Conservation (phyloP, 2,113 vertebrate genomes). For the Menidia beryllina region DNA sequence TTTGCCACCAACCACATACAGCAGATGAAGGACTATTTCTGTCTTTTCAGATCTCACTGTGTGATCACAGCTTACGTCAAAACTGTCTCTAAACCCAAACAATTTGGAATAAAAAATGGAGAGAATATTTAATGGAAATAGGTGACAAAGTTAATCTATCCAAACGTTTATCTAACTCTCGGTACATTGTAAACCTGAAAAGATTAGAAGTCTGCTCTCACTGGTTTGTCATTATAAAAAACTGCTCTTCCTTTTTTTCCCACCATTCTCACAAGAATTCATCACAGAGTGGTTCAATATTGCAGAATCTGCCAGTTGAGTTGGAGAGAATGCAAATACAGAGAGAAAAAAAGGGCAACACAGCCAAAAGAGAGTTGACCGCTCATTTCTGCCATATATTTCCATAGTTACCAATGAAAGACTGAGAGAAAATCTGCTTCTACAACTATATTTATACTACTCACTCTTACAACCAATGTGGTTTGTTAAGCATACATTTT, state of each 20-base stretch:
- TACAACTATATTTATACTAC: background rate
- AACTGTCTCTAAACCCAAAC: background rate
- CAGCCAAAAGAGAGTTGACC: conserved; percentile 16
- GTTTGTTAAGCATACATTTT: background rate
- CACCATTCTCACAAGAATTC: background rate
- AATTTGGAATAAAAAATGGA: background rate
- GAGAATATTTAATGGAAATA: background rate
- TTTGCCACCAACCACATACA: background rate
- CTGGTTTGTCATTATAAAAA: conserved; percentile 18
- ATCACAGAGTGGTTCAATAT: conserved; percentile 37
- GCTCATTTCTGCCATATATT: conserved; percentile 16
- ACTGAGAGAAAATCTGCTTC: background rate
- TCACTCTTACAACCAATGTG: background rate
- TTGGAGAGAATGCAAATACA: conserved; percentile 37
- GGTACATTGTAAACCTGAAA: rapidly evolving
- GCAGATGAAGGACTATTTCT: background rate
- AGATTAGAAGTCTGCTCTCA: conserved; percentile 1
- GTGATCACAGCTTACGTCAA: background rate
- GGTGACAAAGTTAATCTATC: too few species aligned
- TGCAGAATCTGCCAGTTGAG: conserved; percentile 45
- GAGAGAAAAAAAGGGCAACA: background rate
- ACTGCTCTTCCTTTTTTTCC: background rate
- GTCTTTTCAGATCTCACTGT: background rate
- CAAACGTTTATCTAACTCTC: background rate
- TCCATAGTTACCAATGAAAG: conserved; percentile 50